These are phyloP conservation scores for Enteromius viviparus DNA, from an alignment of 2,797 vertebrate genomes.

Conservation along the genomic window DNA sequence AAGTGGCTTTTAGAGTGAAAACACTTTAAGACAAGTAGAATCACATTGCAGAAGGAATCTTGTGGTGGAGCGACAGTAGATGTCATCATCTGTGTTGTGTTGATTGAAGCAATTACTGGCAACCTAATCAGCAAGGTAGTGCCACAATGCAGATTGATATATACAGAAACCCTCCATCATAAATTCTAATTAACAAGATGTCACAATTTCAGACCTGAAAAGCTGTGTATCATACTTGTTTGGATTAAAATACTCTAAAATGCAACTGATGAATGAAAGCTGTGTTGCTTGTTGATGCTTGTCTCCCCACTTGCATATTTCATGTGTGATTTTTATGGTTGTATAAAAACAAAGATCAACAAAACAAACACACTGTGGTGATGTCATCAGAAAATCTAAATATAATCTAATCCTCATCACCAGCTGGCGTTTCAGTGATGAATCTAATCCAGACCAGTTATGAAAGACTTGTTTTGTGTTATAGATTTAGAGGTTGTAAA, in stretches of 20 bases:
- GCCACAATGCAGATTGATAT: background rate
- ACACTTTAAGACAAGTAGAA: conserved; percentile 10
- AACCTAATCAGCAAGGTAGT: background rate
- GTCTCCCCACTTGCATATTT: background rate
- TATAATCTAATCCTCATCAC: background rate
- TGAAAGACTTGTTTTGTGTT: conserved; percentile 2
- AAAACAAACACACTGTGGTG: background rate
- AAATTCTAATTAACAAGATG: background rate
- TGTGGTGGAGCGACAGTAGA: background rate
- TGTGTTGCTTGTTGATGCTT: background rate
- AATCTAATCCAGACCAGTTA: background rate
- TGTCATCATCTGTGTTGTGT: conserved; percentile 5
- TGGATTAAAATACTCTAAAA: conserved; percentile 1
- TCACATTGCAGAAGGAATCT: background rate
- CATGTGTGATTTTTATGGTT: background rate
- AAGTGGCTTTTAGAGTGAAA: background rate
- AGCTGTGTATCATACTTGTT: background rate
- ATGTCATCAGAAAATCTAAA: conserved; percentile 2
- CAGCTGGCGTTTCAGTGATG: background rate
- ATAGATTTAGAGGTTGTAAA: background rate
- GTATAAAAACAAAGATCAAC: background rate
- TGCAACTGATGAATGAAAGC: background rate
- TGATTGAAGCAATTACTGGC: conserved; percentile 11
- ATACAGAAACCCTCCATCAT: background rate
- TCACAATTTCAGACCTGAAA: background rate